Base-by-base conservation (phyloP, 1,140 invertebrate genomes). In the Orussus abietinus region DNA sequence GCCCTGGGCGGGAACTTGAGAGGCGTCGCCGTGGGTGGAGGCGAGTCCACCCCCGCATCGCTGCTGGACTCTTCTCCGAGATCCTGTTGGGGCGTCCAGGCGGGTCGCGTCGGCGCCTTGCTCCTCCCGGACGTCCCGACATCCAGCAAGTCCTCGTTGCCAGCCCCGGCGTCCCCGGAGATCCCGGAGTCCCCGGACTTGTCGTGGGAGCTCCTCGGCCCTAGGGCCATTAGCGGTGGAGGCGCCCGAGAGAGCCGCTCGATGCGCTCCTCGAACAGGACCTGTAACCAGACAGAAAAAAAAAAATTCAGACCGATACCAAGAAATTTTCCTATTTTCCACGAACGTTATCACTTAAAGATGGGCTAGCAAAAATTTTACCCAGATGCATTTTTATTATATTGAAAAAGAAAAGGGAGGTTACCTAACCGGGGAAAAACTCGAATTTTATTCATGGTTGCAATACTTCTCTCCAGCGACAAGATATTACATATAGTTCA, bases 61-160 rank as follows among this genome's bases (percentile, higher is more conserved):
- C 82, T 82, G 47, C 83, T 84, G 25, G 80, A 79, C 49, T 80
- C 80, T 21, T 78, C 77, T 0, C 64, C 74, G 6, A 90, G 72
- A 62, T 90, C 88, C 59, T 90, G 86, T 44, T 88, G 86, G 0
- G 88, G 87, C 2, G 86, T 90, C 88, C 87, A 91, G 0, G 81
- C 66, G 4, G 66, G 56, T 30, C 62, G 56, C 3, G 42, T 48
- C 5, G 48, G 33, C 3, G 49, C 49, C 18, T 65, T 66, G 28
- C 50, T 28, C 26, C 62, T 26, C 29, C 57, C 53, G 25, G 47
- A 45, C 35, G 57, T 55, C 22, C 52, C 62, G 1, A 58, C 51
- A 17, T 69, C 65, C 13, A 63, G 33, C 1, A 61, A 63, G 18
- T 69, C 68, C 4, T 69, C 68, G 28, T 69, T 69, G 1, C 29